Conservation (phyloP, 2,797 vertebrate species). For the Pogoniulus pusillus region DNA sequence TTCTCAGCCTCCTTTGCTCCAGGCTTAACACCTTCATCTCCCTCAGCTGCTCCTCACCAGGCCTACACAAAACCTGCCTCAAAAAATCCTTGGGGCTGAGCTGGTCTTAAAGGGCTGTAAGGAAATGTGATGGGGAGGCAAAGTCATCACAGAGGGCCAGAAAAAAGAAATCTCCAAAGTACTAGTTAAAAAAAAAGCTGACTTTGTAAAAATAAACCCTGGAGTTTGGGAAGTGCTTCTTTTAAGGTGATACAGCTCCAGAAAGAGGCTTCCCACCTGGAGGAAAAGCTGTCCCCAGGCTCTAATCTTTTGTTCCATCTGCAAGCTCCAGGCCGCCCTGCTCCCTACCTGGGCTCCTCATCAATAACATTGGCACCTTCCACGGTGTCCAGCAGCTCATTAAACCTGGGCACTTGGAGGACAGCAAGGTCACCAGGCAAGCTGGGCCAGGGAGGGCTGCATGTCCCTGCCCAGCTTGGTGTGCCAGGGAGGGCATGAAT, state of each 20-base stretch:
- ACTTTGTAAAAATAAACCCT: too few relatives aligned
- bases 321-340: neutral
- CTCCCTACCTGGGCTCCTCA: neutral
- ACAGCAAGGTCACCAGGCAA: rapidly evolving
- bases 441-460: rapidly evolving
- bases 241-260: neutral
- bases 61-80: too few relatives aligned
- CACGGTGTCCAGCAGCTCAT: rapidly evolving
- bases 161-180: neutral
- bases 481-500: rapidly evolving
- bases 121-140: neutral
- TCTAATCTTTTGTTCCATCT: neutral
- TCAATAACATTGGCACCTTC: neutral
- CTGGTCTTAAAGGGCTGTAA: too few relatives aligned
- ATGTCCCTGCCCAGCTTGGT: rapidly evolving
- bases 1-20: too few relatives aligned
- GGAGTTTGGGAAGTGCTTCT: too few relatives aligned
- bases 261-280: neutral
- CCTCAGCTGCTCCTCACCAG: too few relatives aligned
- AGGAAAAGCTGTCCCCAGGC: neutral
- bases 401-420: neutral
- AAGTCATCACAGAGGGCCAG: rapidly evolving
- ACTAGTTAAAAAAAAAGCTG: neutral
- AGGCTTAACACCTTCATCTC: too few relatives aligned
- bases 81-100: neutral